phyloP scores from a whole-genome alignment of 2,797 vertebrate species.

The Chrosomus eos region DNA sequence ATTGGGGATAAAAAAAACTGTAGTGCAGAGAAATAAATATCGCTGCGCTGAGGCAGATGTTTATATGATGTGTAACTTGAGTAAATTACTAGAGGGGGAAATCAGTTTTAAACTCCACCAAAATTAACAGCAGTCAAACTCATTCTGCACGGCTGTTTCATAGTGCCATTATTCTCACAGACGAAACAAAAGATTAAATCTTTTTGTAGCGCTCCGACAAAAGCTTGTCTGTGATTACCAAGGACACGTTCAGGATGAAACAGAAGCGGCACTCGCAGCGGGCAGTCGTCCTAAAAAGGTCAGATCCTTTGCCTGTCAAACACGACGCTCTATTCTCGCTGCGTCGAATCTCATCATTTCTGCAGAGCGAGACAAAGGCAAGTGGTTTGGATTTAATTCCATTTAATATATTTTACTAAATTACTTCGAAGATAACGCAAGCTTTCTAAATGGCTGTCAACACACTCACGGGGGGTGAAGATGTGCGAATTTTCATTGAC shows the following conservation, averaged over 20 bases:
- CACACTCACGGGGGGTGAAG: not conserved
- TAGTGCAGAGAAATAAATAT: not conserved
- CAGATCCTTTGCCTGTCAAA: slow-evolving; percentile 37
- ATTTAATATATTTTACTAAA: not conserved
- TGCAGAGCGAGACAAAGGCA: not conserved
- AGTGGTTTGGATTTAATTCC: slow-evolving; percentile 25
- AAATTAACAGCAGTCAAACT: slow-evolving; percentile 19
- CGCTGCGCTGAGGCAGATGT: slow-evolving; percentile 13
- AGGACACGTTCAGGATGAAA: not conserved
- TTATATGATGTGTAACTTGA: slow-evolving; percentile 26
- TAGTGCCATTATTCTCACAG: not conserved
- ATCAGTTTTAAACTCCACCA: slow-evolving; percentile 18
- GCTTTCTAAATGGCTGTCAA: slow-evolving; percentile 10
- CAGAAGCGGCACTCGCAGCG: not conserved
- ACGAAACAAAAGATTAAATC: slow-evolving; percentile 21
- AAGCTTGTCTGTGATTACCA: slow-evolving; percentile 38
- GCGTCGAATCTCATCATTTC: not conserved
- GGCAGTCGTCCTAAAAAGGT: slow-evolving; percentile 33
- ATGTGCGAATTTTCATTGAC: not conserved
- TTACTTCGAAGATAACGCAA: not conserved
- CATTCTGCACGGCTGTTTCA: slow-evolving; percentile 10
- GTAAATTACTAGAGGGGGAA: slow-evolving; percentile 19
- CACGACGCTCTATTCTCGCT: not conserved
- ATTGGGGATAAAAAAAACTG: not conserved
- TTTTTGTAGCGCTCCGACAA: slow-evolving; percentile 10